Base-by-base conservation (phyloP, 2,888 invertebrate species). In the Acanthosepion lycidas region DNA sequence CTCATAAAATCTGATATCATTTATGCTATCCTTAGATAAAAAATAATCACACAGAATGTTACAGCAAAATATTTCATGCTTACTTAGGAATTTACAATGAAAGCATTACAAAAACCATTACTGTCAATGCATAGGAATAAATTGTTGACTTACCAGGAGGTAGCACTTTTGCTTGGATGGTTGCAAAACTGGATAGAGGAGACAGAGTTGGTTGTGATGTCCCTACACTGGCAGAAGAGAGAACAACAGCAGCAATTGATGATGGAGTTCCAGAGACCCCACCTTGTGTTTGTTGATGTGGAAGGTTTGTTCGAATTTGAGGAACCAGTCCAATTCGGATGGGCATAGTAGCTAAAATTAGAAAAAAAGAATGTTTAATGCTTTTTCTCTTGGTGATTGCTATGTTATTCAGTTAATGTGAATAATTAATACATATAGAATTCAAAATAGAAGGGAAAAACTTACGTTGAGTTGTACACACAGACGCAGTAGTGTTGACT, bases 251-350 rank as follows among this genome's bases (percentile, higher is more conserved):
- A 51, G 93, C 93, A 49, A 93, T 93, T 28, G 93, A 93, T n/a
- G 93, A 49, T n/a, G 93, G 49, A 6, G 93, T 49, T 12, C 93
- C 93, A n/a, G 93, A n/a, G 6, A 93, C 93, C 28, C 49, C n/a
- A 53, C 93, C 28, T 28, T 94, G 94, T 28, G 94, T n/a, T 42
- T 55, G 59, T 64, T 94, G 94, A 55, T 94, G 94, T 94, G 94
- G 42, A 92, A 92, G 49, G 20, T 49, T 93, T n/a, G 93, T 51
- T 3, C 93, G 93, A 9, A 93, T 93, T 49, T 93, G 93, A 92
- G 93, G 93, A 94, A 94, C 94, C 26, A 94, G 15, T 94, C 94
- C 94, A 48, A 94, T 94, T 33, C 94, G 94, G 51, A 94, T 94
- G 18, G 94, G 94, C 55, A 94, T 26, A 12, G 94, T 55, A 55